Evolutionary conservation across 2,113 vertebrate genomes (phyloP), one percentile per base, ranked within the genome.

Genomic region (Anoplopoma fimbria): DNA sequence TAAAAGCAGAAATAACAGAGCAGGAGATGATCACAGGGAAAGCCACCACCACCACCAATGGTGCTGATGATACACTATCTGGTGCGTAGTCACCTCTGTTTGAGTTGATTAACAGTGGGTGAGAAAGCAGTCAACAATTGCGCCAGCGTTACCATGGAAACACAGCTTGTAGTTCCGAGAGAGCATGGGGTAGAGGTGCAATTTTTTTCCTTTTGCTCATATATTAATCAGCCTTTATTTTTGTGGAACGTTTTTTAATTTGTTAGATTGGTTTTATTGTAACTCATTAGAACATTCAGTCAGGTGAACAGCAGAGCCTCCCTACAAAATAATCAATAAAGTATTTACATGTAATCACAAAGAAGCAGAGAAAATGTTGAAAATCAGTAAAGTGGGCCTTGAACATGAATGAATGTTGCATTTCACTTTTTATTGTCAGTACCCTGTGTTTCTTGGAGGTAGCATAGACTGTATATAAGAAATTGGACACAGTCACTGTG

Each of bases 61-160:
- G 12, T 7, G 21, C 13, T 40, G 75, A 29, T 58, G 75, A 69
- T 55, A 34, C 25, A n/a, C 31, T 49, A 47, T 40, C 72, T 38
- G 62, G 79, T 72, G 49, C 78, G 65, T 63, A 62, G 77, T 78
- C 65, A 34, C 65, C 75, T 83, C 73, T 71, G 77, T 53, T 69
- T 65, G 57, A 61, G 49, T 65, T 70, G 77, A 86, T 77, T 61
- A 90, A 83, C 62, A 86, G 38, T 65, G 34, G 65, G 62, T 47
- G 45, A 79, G 38, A 79, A 78, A 25, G 36, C 47, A 75, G 45
- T 57, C 64, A 61, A 83, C 62, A 53, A 51, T 57, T 74, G 75
- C 64, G 72, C 68, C 25, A 36, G 34, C 33, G 67, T 86, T 88
- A 45, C 79, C 81, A 75, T 84, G 79, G 86, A 69, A 88, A 86